Base-by-base conservation (phyloP, 2,888 invertebrate species). In the Amaurobius ferox region DNA sequence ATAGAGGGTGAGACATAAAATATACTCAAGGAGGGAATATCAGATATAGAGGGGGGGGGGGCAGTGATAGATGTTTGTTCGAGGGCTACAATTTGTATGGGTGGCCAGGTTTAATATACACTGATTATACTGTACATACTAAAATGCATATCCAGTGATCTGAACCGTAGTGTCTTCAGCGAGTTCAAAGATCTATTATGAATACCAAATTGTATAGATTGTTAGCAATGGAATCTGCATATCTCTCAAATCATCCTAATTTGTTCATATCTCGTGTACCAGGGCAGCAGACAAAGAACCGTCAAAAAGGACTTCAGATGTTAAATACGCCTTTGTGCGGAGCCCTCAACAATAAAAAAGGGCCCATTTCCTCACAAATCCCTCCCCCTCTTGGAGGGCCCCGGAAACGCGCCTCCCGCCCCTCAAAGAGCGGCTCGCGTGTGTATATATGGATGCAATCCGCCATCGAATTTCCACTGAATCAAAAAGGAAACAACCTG, bases 281-380 rank as follows among this genome's bases (percentile, higher is more conserved):
- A 55, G 55, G 6, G 55, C 19, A n/a, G 23, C 55, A 55, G 55
- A 55, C 55, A 55, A 55, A 55, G 55, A 23, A 23, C 23, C 55
- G 55, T 23, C 55, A 19, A 23, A 55, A 5, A 55, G 44, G 44
- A 44, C 55, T 55, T 55, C 55, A 55, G 55, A 55, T 55, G 55
- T 55, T 55, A 55, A 55, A 55, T 55, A 55, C 55, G 55, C 55
- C 11, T 55, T 55, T 55, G 55, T 55, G 55, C 2, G 2, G 44
- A 44, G 44, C 11, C 1, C 28, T n/a, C 44, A 29, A 29, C 62
- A n/a, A 26, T 11, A 55, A 35, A 32, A 26, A 26, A 7, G 67
- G n/a, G 29, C 62, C 26, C 39, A 62, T 70, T 70, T 78, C 70
- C 70, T 61, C 55, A 55, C 55, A 55, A 55, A 55, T 55, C 55